These are phyloP conservation scores for Zosterops borbonicus DNA, from an alignment of 2,113 vertebrate genomes.

Conservation along the genomic window DNA sequence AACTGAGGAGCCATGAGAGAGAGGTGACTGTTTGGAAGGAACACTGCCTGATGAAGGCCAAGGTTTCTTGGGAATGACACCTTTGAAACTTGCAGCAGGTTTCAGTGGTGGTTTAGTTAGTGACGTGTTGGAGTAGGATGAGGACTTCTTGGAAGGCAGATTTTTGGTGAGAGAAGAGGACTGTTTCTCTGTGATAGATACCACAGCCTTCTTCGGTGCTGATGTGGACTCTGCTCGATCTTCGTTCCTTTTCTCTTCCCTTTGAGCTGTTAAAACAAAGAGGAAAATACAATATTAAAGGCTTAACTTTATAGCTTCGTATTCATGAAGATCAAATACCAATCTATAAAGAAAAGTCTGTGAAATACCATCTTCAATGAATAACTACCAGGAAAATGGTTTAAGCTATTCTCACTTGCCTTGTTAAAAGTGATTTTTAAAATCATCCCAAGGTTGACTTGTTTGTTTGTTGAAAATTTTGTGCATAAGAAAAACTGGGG, in stretches of 20 bases:
- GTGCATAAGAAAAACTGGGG: neutral
- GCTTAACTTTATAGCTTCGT: neutral
- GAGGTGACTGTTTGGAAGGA: slow-evolving; percentile 70
- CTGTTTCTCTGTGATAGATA: slow-evolving; percentile 39
- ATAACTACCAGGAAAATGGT: neutral
- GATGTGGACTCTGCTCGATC: slow-evolving; percentile 1
- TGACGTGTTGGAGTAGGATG: slow-evolving; percentile 6
- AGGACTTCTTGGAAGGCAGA: slow-evolving; percentile 62
- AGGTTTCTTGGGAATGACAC: slow-evolving; percentile 64
- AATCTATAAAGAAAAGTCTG: neutral
- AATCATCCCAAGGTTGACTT: neutral
- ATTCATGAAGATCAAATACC: neutral
- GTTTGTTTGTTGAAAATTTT: neutral
- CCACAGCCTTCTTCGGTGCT: slow-evolving; percentile 29
- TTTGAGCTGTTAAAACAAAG: slow-evolving; percentile 63
- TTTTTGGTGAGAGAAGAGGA: slow-evolving; percentile 46
- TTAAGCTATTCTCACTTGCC: neutral
- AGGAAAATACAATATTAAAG: neutral
- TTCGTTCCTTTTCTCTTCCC: slow-evolving; percentile 69
- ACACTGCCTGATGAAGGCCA: slow-evolving; percentile 57
- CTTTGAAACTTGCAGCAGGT: slow-evolving; percentile 59
- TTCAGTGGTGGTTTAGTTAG: slow-evolving; percentile 54
- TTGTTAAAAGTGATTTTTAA: neutral
- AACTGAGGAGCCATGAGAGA: slow-evolving; percentile 42
- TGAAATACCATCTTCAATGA: neutral